These are phyloP conservation scores for Galagoides demidoff DNA, from an alignment of 2,797 vertebrate species.

Conservation along the genomic window DNA sequence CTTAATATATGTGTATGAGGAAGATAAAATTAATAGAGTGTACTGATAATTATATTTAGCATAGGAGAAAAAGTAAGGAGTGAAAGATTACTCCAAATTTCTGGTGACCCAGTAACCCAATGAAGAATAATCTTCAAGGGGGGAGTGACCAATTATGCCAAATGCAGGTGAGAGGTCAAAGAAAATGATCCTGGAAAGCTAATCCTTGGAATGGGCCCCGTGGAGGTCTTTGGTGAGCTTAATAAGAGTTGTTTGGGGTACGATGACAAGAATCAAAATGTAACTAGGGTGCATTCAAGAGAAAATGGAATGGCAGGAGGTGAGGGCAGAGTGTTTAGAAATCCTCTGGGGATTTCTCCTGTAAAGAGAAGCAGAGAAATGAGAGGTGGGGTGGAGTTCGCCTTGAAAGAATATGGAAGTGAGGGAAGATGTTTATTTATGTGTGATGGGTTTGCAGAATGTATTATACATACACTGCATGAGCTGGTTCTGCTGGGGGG, in stretches of 20 bases:
- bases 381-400: not conserved
- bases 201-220: not conserved
- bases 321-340: not conserved
- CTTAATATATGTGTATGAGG: not conserved
- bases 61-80: not conserved
- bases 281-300: not conserved
- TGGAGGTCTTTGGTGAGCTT: not conserved
- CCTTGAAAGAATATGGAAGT: not conserved
- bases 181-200: not conserved
- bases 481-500: not conserved
- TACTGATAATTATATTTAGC: not conserved
- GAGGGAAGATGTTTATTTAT: not conserved
- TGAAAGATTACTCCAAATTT: not conserved
- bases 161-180: not conserved
- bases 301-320: not conserved
- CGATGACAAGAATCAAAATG: not conserved
- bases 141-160: not conserved
- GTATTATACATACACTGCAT: not conserved
- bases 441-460: not conserved
- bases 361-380: not conserved
- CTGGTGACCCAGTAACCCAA: not conserved
- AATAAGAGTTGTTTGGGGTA: not conserved
- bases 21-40: not conserved
- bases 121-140: not conserved
- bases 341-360: not conserved